Percentiles rank a stretch among this genome's conserved stretches.
Evolutionary conservation across 2,797 vertebrate species (phyloP).

Genomic region (Argya squamiceps): DNA sequence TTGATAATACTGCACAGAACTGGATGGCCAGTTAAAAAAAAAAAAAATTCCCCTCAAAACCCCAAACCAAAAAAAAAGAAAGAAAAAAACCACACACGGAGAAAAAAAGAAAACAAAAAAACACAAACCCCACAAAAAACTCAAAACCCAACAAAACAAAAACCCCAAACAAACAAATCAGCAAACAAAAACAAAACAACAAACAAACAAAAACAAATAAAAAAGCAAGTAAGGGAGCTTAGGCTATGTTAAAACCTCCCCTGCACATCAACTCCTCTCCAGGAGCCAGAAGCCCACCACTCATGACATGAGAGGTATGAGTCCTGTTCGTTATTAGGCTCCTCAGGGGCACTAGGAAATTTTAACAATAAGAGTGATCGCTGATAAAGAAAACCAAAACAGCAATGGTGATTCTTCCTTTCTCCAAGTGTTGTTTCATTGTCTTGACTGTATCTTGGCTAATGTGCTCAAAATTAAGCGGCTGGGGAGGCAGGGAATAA

Average conservation of each 20-base stretch:
- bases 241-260: not conserved
- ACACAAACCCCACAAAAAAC: not conserved
- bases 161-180: too few relatives aligned
- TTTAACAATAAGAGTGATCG: not conserved
- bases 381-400: not conserved
- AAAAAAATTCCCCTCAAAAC: not conserved
- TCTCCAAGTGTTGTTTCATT: not conserved
- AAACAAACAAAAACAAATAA: not conserved
- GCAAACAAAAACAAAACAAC: not conserved
- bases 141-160: not conserved
- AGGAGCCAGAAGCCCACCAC: not conserved
- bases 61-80: not conserved
- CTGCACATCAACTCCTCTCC: not conserved
- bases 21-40: not conserved
- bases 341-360: not conserved
- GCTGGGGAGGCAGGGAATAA: not conserved
- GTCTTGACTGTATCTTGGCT: not conserved
- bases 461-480: not conserved
- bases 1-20: not conserved
- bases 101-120: not conserved
- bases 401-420: not conserved
- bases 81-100: too few relatives aligned
- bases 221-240: not conserved
- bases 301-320: not conserved
- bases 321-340: not conserved